Evolutionary conservation across 2,113 vertebrate species (phyloP).

Genomic region (Pogonocichla stellata): DNA sequence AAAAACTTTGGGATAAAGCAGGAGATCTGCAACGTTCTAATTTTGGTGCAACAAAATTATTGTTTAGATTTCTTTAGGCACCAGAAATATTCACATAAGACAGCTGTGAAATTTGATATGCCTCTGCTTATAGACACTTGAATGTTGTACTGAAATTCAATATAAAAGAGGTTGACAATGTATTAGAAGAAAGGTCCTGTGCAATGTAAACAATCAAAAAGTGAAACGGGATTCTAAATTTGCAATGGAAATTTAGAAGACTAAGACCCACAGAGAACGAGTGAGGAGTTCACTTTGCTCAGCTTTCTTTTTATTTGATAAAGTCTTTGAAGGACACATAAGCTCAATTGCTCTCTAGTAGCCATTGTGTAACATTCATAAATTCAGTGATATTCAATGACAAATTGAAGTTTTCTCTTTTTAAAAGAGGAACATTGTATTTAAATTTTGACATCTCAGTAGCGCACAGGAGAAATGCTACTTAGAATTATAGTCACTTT

Average conservation of each 20-base stretch:
- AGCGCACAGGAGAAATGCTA: background rate
- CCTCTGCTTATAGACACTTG: background rate
- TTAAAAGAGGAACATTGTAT: background rate
- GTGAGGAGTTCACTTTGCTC: background rate
- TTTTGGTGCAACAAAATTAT: background rate
- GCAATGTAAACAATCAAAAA: background rate
- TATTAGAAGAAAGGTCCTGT: background rate
- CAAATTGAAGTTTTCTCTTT: background rate
- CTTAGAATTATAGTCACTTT: background rate
- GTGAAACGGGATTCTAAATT: background rate
- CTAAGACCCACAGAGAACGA: background rate
- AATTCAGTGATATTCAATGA: background rate
- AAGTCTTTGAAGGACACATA: background rate
- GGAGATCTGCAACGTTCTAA: background rate
- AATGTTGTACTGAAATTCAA: background rate
- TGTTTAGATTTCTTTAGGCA: background rate
- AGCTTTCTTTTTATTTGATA: background rate
- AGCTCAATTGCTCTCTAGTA: background rate
- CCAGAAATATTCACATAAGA: background rate
- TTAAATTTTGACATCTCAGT: background rate
- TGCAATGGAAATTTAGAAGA: background rate
- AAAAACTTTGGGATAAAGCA: background rate
- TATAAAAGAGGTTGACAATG: background rate
- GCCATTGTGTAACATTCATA: background rate
- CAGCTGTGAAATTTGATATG: background rate